Percentiles rank a stretch among this genome's conserved stretches.
Conservation (phyloP, 2,113 vertebrate species). For the Erpornis zantholeuca region DNA sequence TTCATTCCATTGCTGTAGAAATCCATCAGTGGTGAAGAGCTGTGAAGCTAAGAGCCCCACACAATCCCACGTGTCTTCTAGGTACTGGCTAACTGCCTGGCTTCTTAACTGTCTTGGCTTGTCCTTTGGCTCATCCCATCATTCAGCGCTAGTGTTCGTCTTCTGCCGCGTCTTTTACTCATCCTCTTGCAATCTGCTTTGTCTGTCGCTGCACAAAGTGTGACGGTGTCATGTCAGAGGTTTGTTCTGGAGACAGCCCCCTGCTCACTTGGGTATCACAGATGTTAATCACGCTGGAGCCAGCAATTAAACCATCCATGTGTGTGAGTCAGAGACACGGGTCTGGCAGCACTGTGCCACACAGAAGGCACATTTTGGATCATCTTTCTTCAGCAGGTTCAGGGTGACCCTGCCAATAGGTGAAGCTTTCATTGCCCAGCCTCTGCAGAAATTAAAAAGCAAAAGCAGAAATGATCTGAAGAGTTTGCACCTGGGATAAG, state of each 20-base stretch:
- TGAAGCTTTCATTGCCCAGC: not conserved
- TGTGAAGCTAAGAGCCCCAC: constrained; percentile 82
- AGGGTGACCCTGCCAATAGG: not conserved
- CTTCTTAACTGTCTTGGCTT: constrained; percentile 35
- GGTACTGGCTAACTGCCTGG: constrained; percentile 68
- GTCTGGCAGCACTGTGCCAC: not conserved
- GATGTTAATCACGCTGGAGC: not conserved
- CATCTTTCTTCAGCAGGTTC: not conserved
- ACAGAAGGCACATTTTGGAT: not conserved
- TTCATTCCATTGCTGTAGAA: constrained; percentile 80
- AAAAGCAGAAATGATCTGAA: not conserved
- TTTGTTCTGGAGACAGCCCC: not conserved
- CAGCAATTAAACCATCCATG: not conserved
- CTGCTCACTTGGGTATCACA: not conserved
- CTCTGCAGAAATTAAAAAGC: not conserved
- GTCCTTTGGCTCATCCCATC: constrained; percentile 33
- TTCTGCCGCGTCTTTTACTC: not conserved
- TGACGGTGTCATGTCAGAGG: not conserved
- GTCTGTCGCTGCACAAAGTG: not conserved
- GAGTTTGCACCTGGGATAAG: not conserved
- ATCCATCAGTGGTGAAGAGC: constrained; percentile 78
- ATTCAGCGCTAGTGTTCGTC: not conserved
- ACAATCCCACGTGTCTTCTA: constrained; percentile 80
- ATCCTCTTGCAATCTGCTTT: not conserved
- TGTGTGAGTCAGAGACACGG: rapidly evolving